phyloP scores from a whole-genome alignment of 2,113 vertebrate genomes.

The Archilochus colubris region DNA sequence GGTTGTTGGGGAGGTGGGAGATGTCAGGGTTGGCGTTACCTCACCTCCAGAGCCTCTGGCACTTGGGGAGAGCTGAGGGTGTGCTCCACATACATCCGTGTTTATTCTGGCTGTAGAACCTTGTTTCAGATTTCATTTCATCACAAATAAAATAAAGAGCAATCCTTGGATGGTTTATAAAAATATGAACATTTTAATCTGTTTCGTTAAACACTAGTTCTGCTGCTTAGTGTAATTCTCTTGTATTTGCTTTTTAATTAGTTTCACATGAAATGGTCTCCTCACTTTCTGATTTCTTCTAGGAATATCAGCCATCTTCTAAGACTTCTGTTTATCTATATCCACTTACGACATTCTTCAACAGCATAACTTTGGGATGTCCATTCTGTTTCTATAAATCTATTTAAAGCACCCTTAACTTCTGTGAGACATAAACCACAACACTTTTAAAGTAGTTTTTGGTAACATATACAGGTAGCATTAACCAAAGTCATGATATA shows the following conservation, averaged over 20 bases:
- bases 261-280: neutral
- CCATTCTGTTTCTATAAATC: neutral
- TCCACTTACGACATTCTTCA: neutral
- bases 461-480: neutral
- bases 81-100: neutral
- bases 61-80: neutral
- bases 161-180: neutral
- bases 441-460: neutral
- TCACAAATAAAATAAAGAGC: conserved; percentile 30
- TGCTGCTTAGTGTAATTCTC: neutral
- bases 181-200: conserved; percentile 13
- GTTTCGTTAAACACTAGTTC: neutral
- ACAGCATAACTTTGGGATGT: neutral
- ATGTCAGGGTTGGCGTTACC: neutral
- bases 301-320: neutral
- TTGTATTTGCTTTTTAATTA: neutral
- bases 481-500: neutral
- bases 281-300: neutral
- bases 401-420: neutral
- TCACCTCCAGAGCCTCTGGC: neutral
- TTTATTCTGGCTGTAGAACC: conserved; percentile 14
- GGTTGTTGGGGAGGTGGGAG: neutral
- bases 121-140: conserved; percentile 23
- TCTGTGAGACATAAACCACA: neutral
- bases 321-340: neutral